phyloP scores from a whole-genome alignment of 2,113 vertebrate species.

The Cyphomyrus plagiostoma region DNA sequence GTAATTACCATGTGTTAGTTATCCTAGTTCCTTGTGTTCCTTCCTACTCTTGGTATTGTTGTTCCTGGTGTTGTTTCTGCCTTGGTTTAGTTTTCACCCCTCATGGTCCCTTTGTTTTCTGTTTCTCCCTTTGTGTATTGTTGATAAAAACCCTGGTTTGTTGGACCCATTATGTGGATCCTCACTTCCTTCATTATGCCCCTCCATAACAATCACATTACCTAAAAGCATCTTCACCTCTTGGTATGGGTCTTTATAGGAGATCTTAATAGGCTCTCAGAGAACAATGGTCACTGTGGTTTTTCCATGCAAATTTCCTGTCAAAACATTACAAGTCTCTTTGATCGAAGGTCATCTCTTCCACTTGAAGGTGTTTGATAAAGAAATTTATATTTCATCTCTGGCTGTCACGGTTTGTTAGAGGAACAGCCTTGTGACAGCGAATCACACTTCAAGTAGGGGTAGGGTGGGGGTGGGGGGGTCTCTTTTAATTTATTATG shows the following conservation, averaged over 20 bases:
- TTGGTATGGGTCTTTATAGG: constrained; percentile 61
- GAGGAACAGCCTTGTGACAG: constrained; percentile 50
- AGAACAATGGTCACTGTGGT: constrained; percentile 58
- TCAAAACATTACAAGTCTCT: constrained; percentile 78
- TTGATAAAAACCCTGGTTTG: not conserved
- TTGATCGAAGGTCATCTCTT: constrained; percentile 90
- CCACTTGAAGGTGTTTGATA: constrained; percentile 84
- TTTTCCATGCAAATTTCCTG: constrained; percentile 82
- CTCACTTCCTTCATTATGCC: not conserved
- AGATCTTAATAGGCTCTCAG: constrained; percentile 62
- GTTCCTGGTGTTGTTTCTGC: not conserved
- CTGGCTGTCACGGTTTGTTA: constrained; percentile 68
- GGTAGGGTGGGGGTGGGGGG: constrained; percentile 27
- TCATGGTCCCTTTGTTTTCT: not conserved
- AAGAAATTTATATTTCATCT: constrained; percentile 87
- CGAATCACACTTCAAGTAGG: constrained; percentile 53
- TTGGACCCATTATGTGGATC: not conserved
- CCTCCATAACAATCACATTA: constrained; percentile 36
- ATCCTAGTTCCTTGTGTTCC: not conserved
- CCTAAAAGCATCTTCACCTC: constrained; percentile 76
- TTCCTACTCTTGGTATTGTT: not conserved
- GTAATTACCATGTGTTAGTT: too few species aligned
- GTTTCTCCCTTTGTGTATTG: not conserved
- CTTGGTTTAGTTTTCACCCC: not conserved
- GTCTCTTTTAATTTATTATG: constrained; percentile 45